A percentile compares a stretch with the other conserved stretches of the same genome.
phyloP scores from a whole-genome alignment of 2,888 invertebrate genomes.

The Polietes domitor region DNA sequence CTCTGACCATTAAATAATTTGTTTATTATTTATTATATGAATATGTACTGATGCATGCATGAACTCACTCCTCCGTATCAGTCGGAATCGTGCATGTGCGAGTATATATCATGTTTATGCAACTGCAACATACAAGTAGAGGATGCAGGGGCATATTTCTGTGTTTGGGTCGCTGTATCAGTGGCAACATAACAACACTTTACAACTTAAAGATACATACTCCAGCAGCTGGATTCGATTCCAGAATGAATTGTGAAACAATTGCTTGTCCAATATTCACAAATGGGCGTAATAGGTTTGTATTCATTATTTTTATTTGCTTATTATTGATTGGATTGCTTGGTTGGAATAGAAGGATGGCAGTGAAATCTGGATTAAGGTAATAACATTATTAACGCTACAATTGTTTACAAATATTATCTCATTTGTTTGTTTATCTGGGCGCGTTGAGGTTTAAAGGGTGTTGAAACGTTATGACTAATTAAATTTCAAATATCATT shows the following conservation, averaged over 20 bases:
- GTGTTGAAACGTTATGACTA: slow-evolving; percentile 16
- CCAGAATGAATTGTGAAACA: background rate
- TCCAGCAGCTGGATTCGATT: background rate
- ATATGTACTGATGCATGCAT: too few relatives aligned
- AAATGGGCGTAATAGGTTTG: background rate
- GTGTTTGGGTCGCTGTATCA: too few relatives aligned
- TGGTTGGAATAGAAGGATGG: background rate
- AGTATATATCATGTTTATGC: too few relatives aligned
- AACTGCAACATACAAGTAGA: too few relatives aligned
- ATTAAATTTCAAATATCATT: slow-evolving; percentile 26
- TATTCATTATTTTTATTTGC: background rate
- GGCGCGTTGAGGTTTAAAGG: slow-evolving; percentile 7
- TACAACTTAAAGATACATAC: too few relatives aligned
- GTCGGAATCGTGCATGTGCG: too few relatives aligned
- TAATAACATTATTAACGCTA: slow-evolving; percentile 25
- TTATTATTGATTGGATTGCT: slow-evolving; percentile 15
- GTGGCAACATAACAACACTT: too few relatives aligned
- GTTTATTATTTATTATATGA: too few relatives aligned
- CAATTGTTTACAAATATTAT: slow-evolving; percentile 8
- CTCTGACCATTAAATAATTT: too few relatives aligned
- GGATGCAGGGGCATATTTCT: too few relatives aligned
- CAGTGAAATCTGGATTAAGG: slow-evolving; percentile 20
- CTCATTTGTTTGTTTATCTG: slow-evolving; percentile 17
- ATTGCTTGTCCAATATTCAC: background rate
- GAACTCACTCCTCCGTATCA: too few relatives aligned